Evolutionary conservation across 2,888 invertebrate species (phyloP), one percentile per base, ranked within the genome.

Genomic region (Stomorhina lunata): DNA sequence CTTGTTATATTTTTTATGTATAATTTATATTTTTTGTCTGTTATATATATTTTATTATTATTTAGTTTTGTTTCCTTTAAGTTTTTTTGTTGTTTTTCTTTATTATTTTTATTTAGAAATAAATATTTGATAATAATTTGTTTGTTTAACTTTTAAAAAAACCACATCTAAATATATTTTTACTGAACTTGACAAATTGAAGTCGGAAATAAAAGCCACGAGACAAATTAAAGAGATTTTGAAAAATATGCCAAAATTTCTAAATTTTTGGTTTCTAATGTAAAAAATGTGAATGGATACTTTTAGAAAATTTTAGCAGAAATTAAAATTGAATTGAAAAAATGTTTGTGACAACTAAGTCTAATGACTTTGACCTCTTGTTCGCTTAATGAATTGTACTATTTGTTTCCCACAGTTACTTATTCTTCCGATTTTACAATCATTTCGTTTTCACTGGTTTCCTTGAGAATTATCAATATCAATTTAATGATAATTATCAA

Each of bases 1-100:
- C 88, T 81, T 85, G 85, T 87, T 85, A 87, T 88, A 43, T 65
- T 84, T 84, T 81, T 84, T 59, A 85, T 81, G 86, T 86, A 87
- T 87, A 85, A 87, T 85, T 86, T 85, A 65, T 34, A 66, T 50
- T 9, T 83, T 71, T 34, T 84, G 80, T 83, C 84, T 25, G 6
- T 53, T 48, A 48, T 5, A 0, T 20, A 34, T 50, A 68, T 59
- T 63, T 71, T 27, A 61, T 76, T 68, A 22, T 75, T 69, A 55
- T 71, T 53, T 65, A 34, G 17, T 45, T n/a, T n/a, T n/a, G n/a
- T n/a, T n/a, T n/a, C n/a, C n/a, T 55, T 37, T 66, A 40, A 22
- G 29, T 53, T 53, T 65, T 43, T 61, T 34, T 12, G 27, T 75
- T 57, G 45, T 66, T 40, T 45, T 43, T 40, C 45, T 20, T 57